Evolutionary conservation across 2,888 invertebrate species (phyloP), one percentile per base, ranked within the genome.

Genomic region (Ophioninae sp.): DNA sequence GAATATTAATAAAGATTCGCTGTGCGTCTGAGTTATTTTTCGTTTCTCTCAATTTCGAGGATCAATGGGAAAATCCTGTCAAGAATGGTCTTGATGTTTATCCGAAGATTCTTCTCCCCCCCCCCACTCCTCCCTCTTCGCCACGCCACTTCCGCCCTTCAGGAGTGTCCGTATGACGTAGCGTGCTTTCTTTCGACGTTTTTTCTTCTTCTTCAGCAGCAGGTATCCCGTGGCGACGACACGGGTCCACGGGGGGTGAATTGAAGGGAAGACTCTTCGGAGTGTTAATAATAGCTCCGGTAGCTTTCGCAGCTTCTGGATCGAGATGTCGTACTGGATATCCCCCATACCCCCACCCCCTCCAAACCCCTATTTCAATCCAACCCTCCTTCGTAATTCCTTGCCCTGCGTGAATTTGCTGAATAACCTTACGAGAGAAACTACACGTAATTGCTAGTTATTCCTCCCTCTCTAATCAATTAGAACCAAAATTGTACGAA

Each of bases 201-300:
- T 51, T 51, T 44, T 51, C 6, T 41, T 9, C 9, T 6, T 17
- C 51, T 51, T 17, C 17, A 51, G 41, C 59, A 30, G 30, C 30
- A 64, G 68, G 81, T 78, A 83, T 83, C 83, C 83, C 83, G 81
- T 74, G 75, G 82, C 75, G 78, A 78, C 85, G 83, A 71, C 78
- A 64, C 83, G 74, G 86, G 86, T 85, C 87, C 67, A 86, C 87
- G 83, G 90, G 90, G 89, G 89, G 89, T 87, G 89, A 89, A 89
- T 89, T 88, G 86, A 87, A 90, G 84, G 83, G 88, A 89, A 88
- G 87, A 88, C 88, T 90, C 88, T 88, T 85, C 88, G 74, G 80
- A 83, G 83, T 78, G 83, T 83, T 81, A 74, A 83, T 83, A 83
- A 83, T 77, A 83, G 73, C 51, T 59, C 22, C 79, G 37, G 71